Base-by-base conservation (phyloP, 2,113 vertebrate genomes). In the Arizona elegans region DNA sequence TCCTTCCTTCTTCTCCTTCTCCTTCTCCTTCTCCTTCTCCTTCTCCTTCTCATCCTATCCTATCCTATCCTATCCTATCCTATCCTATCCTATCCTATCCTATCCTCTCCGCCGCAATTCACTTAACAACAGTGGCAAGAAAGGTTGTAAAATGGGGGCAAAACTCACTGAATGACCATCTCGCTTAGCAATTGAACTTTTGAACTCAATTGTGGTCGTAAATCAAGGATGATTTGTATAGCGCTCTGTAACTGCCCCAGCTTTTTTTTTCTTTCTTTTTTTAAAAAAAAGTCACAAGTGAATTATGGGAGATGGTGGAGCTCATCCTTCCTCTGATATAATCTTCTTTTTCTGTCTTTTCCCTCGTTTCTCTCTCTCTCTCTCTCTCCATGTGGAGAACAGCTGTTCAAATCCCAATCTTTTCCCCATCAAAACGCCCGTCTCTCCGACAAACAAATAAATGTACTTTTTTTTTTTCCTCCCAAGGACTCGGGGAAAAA, bases 321-420 rank as follows among this genome's bases (percentile, higher is more conserved):
- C 47, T 81, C 26, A 13, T 81, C 53, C 9, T 17, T n/a, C 33
- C n/a, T 50, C 50, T 53, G 8, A 26, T 62, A 62, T 62, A 62
- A 62, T 62, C 91, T 89, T 55, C 56, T 86, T 75, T 88, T 93
- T 92, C 94, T 0, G 0, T 55, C 47, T 0, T 0, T 92, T 93
- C 90, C 90, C 38, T 58, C 92, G 54, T 59, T 93, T 86, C 26
- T 50, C 47, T 50, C 38, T 62, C 86, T 62, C 59, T 65, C 62
- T 29, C 59, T 65, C 59, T 62, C 24, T 91, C 85, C 89, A 53
- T 62, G 95, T 59, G 59, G 92, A 93, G 96, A 97, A 96, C 97
- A 97, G 98, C 97, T 97, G 97, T 97, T 94, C 95, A 96, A 96
- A 96, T 93, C 97, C 97, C 93, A 94, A 96, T 94, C 95, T 91